Percentiles rank a stretch among this genome's conserved stretches.
These are phyloP conservation scores for Drosophila atripex DNA, from an alignment of 2,888 invertebrate genomes.

Conservation along the genomic window DNA sequence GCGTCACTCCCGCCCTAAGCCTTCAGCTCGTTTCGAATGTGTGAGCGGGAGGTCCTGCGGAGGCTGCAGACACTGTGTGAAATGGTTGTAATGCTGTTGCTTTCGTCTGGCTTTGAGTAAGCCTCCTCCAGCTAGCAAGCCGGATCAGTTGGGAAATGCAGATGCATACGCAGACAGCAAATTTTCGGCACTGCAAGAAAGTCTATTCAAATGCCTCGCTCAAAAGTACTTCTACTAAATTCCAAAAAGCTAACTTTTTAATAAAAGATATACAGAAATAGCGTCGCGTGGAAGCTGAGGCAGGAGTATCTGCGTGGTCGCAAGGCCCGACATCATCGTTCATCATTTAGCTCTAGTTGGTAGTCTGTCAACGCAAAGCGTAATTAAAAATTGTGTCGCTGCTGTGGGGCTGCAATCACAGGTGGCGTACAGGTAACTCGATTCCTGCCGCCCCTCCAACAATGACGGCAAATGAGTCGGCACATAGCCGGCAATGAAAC, in stretches of 20 bases:
- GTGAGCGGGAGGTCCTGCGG: neutral
- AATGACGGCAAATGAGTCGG: constrained; percentile 21
- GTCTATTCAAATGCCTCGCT: neutral
- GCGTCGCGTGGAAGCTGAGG: constrained; percentile 9
- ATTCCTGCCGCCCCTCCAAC: constrained; percentile 26
- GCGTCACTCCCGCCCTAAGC: constrained; percentile 41
- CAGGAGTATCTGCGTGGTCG: neutral
- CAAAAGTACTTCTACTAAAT: no score
- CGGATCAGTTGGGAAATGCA: constrained; percentile 16
- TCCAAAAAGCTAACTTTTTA: neutral
- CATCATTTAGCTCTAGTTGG: constrained; percentile 61
- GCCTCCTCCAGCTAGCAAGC: constrained; percentile 46
- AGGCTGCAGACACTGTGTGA: constrained; percentile 9
- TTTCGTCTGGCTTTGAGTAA: constrained; percentile 61
- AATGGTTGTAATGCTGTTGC: constrained; percentile 53
- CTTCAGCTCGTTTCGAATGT: constrained; percentile 12
- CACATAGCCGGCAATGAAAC: constrained; percentile 8
- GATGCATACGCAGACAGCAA: constrained; percentile 6
- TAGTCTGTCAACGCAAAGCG: constrained; percentile 47
- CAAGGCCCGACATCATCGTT: constrained; percentile 53
- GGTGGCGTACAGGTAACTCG: constrained; percentile 15
- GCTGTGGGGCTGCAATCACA: constrained; percentile 69
- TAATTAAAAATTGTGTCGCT: constrained; percentile 68
- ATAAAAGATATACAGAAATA: neutral
- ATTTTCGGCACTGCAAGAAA: constrained; percentile 5